A percentile compares a stretch with the other conserved stretches of the same genome.
phyloP scores from a whole-genome alignment of 2,797 vertebrate genomes.

The Zalophus californianus region DNA sequence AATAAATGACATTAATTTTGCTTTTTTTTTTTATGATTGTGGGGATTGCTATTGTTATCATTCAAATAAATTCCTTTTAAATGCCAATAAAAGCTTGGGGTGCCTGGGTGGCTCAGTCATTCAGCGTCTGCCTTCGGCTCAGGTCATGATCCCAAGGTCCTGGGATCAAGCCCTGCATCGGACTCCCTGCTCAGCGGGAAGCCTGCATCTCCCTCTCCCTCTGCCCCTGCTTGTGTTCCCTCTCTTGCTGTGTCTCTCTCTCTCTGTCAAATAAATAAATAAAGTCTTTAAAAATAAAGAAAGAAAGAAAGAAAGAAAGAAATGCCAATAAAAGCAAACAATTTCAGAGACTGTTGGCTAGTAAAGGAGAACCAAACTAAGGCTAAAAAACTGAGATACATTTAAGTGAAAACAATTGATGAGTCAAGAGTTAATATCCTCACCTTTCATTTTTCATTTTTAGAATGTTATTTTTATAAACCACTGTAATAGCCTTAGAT shows the following conservation, averaged over 20 bases:
- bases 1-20: conserved; percentile 38
- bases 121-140: too few relatives aligned
- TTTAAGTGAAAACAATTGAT: conserved; percentile 35
- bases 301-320: not conserved
- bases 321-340: not conserved
- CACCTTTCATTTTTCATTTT: conserved; percentile 53
- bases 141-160: too few relatives aligned
- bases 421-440: conserved; percentile 25
- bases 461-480: conserved; percentile 48
- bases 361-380: not conserved
- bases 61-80: conserved; percentile 28
- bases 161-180: too few relatives aligned
- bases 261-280: too few relatives aligned
- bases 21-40: not conserved
- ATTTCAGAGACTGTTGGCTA: not conserved
- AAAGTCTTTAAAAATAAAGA: too few relatives aligned
- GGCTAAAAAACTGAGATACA: not conserved
- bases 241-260: too few relatives aligned
- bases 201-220: too few relatives aligned
- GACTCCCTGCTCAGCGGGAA: too few relatives aligned
- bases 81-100: not conserved
- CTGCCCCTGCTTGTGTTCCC: too few relatives aligned
- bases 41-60: not conserved
- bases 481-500: not conserved
- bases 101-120: too few relatives aligned